Base-by-base conservation (phyloP, 2,113 vertebrate species). In the Sorex araneus region DNA sequence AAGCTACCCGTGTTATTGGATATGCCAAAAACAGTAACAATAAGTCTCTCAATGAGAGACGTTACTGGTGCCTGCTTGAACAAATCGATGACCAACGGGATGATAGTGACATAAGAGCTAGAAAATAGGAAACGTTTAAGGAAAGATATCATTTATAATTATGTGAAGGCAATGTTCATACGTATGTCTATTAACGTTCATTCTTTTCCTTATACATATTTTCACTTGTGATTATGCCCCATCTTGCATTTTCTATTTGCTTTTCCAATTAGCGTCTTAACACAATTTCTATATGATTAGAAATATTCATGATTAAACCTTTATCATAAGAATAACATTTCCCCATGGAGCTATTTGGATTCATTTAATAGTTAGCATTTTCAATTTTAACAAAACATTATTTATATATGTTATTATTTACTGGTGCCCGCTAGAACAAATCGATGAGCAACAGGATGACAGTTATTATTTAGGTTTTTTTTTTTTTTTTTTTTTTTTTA, bases 401-500 rank as follows among this genome's bases (percentile, higher is more conserved):
- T 50, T 76, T 77, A 54, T 67, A 60, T 74, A 40, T 40, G 40
- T 50, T 50, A 50, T 50, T 50, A 50, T 50, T 50, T 30, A 66
- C n/a, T n/a, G n/a, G n/a, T n/a, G n/a, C n/a, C n/a, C n/a, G n/a
- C n/a, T n/a, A n/a, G n/a, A n/a, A n/a, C n/a, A n/a, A n/a, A n/a
- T n/a, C n/a, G n/a, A n/a, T n/a, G n/a, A n/a, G n/a, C n/a, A n/a
- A n/a, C n/a, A n/a, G n/a, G n/a, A n/a, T n/a, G n/a, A n/a, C n/a
- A n/a, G 40, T 50, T 50, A 50, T 50, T 50, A 50, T 50, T 50
- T 30, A 66, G 6, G 30, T 60, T 75, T 76, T 57, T 47, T 60
- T 36, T 43, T 67, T 93, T 86, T 83, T n/a, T 88, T 91, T 84
- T 57, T 10, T 36, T 43, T 67, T 93, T 86, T 83, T 12, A 82